Conservation (phyloP, 2,888 invertebrate species). For the Archips xylosteana region DNA sequence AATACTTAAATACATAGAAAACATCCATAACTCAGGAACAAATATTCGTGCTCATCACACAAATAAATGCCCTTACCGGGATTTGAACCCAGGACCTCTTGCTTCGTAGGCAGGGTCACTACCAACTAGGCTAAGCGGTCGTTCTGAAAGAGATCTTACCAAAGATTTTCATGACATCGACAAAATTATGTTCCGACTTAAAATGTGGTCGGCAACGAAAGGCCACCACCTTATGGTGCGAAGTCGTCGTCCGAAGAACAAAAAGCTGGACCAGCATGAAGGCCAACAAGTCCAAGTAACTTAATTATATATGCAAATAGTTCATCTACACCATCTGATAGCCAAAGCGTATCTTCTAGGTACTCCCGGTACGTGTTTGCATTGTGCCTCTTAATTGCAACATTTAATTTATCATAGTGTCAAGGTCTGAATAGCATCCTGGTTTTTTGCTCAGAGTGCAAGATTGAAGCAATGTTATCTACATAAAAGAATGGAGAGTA, state of each 20-base stretch:
- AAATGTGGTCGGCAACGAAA: background rate
- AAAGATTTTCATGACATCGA: too few species aligned
- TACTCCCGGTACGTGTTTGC: conserved; percentile 18
- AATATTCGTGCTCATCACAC: too few species aligned
- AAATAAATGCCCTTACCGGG: too few species aligned
- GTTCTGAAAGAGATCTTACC: background rate
- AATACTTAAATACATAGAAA: too few species aligned
- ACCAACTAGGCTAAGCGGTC: too few species aligned
- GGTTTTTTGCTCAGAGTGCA: background rate
- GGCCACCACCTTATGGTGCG: background rate
- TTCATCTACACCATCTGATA: conserved; percentile 41
- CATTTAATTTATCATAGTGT: background rate
- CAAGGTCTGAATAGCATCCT: conserved; percentile 1
- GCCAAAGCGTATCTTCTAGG: conserved; percentile 12
- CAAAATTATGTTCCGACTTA: background rate
- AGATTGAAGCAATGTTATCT: too few species aligned
- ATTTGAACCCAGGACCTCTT: too few species aligned
- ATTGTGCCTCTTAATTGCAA: conserved; percentile 13
- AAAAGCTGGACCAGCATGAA: conserved; percentile 54
- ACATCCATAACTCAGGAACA: too few species aligned
- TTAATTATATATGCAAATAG: conserved; percentile 45
- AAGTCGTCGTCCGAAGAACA: conserved; percentile 51
- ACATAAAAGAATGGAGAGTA: too few species aligned
- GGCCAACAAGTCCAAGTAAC: conserved; percentile 54
- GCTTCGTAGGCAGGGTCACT: too few species aligned